phyloP scores from a whole-genome alignment of 2,113 vertebrate genomes.

The Pipa parva region DNA sequence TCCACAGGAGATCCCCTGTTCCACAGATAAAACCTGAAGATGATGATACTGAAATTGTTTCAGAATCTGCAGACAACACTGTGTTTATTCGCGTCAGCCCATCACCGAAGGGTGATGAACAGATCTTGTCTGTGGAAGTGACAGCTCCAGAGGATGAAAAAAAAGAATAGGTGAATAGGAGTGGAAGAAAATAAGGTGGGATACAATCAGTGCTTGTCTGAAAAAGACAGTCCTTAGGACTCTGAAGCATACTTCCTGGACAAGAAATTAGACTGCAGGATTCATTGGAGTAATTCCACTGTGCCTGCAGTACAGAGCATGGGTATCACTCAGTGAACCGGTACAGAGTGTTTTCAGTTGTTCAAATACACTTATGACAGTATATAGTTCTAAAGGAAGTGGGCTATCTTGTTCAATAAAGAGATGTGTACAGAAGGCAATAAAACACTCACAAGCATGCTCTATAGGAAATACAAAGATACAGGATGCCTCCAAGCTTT shows the following conservation, averaged over 20 bases:
- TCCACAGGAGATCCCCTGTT: conserved; percentile 52
- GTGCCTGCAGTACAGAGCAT: no score
- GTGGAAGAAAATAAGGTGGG: background rate
- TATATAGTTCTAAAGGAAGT: no score
- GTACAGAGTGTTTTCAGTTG: background rate
- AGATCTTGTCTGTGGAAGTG: conserved; percentile 13
- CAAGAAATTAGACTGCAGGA: no score
- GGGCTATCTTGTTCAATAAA: no score
- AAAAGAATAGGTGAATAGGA: background rate
- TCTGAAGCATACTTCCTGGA: no score
- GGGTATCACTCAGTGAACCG: background rate
- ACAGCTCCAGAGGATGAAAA: conserved; percentile 13
- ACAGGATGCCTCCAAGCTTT: background rate
- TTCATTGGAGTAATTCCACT: no score
- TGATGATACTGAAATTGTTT: conserved; percentile 29
- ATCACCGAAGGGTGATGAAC: conserved; percentile 9
- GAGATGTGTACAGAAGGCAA: no score
- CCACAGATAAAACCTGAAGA: conserved; percentile 3
- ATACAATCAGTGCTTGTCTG: no score
- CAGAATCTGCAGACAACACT: conserved; percentile 56
- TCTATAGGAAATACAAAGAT: background rate
- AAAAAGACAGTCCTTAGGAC: no score
- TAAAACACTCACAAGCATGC: no score
- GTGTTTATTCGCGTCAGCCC: conserved; percentile 53
- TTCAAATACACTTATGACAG: no score